Evolutionary conservation across 1,140 invertebrate genomes (phyloP).

Genomic region (Drosophila pseudoobscura): DNA sequence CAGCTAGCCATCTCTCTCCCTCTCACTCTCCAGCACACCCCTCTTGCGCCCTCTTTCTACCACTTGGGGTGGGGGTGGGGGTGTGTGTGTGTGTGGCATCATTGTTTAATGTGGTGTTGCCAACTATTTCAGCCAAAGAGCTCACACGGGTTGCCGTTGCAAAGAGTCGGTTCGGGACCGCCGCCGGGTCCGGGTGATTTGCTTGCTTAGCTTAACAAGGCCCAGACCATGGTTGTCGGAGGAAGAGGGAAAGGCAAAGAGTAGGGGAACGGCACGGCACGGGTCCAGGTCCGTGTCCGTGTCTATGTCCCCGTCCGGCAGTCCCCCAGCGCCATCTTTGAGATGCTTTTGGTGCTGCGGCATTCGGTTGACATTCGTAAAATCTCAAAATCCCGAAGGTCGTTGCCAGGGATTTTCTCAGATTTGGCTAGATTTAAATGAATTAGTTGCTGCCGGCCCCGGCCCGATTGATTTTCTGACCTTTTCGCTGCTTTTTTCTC

Average conservation of each 20-base stretch:
- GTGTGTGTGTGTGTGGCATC: constrained; percentile 32
- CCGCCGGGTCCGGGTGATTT: constrained; percentile 61
- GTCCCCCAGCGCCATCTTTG: constrained; percentile 43
- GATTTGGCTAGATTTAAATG: constrained; percentile 84
- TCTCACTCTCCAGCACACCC: not conserved
- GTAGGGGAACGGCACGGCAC: not conserved
- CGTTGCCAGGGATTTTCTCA: constrained; percentile 84
- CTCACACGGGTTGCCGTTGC: constrained; percentile 68
- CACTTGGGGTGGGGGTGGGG: constrained; percentile 3
- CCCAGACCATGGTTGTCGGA: constrained; percentile 14
- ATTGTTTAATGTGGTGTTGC: constrained; percentile 82
- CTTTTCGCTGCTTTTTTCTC: constrained; percentile 59
- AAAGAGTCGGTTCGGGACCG: no score
- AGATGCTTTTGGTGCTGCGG: constrained; percentile 70
- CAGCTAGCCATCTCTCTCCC: constrained; percentile 13
- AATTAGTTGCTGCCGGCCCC: constrained; percentile 80
- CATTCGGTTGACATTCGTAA: constrained; percentile 83
- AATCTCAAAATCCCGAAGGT: constrained; percentile 83
- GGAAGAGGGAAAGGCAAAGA: not conserved
- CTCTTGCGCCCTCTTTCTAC: not conserved
- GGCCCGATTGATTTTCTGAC: constrained; percentile 83
- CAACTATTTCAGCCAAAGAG: constrained; percentile 82
- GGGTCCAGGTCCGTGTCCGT: constrained; percentile 21
- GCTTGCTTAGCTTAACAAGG: constrained; percentile 76
- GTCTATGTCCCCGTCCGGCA: constrained; percentile 18